These are phyloP conservation scores for Ophion ventricosus DNA, from an alignment of 2,888 invertebrate species.

Conservation along the genomic window DNA sequence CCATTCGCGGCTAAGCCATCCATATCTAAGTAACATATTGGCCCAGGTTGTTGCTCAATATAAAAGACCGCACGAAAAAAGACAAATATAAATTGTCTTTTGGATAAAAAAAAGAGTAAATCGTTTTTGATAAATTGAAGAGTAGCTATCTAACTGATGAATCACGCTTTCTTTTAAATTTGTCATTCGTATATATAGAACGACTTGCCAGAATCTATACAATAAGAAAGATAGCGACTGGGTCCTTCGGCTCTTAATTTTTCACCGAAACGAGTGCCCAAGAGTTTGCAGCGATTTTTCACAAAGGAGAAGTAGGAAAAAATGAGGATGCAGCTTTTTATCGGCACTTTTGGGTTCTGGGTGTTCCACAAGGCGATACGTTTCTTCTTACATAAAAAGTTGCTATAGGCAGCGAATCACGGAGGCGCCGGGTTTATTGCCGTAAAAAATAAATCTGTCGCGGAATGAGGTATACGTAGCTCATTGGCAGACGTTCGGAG, in stretches of 20 bases:
- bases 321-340: constrained; percentile 2
- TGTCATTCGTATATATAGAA: background rate
- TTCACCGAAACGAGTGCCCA: background rate
- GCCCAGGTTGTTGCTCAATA: too few relatives aligned
- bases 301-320: background rate
- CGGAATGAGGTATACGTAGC: constrained; percentile 11
- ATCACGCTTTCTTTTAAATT: too few relatives aligned
- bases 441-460: constrained; percentile 47
- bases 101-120: too few relatives aligned
- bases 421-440: constrained; percentile 56
- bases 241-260: background rate
- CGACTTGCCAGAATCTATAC: background rate
- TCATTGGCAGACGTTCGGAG: constrained; percentile 49
- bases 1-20: too few relatives aligned
- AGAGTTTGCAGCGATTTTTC: background rate
- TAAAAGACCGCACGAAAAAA: too few relatives aligned
- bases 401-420: constrained; percentile 50
- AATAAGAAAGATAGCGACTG: background rate
- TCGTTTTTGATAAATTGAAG: too few relatives aligned
- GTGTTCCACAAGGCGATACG: constrained; percentile 7
- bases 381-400: constrained; percentile 24
- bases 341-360: constrained; percentile 17
- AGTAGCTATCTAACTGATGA: too few relatives aligned
- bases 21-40: too few relatives aligned
- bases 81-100: too few relatives aligned